These are phyloP conservation scores for Hoplodrina ambigua DNA, from an alignment of 2,888 invertebrate species.

Conservation along the genomic window DNA sequence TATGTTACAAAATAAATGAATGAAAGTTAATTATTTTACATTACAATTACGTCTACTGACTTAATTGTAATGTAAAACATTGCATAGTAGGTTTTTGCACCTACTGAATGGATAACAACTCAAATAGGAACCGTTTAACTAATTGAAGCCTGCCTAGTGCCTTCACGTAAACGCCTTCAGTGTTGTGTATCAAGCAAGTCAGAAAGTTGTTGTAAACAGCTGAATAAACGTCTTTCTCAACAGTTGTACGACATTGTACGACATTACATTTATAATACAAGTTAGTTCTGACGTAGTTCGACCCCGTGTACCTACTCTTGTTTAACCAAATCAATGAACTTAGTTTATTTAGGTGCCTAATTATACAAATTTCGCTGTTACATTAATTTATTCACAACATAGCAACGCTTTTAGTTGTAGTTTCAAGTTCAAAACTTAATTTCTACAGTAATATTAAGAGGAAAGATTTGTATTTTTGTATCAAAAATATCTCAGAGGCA, in stretches of 20 bases:
- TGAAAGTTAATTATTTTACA: neutral
- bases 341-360: neutral
- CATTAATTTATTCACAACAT: neutral
- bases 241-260: slow-evolving; percentile 18
- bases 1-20: neutral
- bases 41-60: too few relatives aligned
- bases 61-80: too few relatives aligned
- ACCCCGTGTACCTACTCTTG: neutral
- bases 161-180: neutral
- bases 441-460: too few relatives aligned
- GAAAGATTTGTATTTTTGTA: too few relatives aligned
- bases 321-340: slow-evolving; percentile 11
- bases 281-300: neutral
- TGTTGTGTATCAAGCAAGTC: neutral
- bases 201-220: slow-evolving; percentile 21
- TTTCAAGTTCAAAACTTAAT: neutral
- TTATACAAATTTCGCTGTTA: neutral
- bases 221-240: slow-evolving; percentile 28
- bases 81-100: too few relatives aligned
- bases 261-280: slow-evolving; percentile 13
- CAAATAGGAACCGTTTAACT: too few relatives aligned
- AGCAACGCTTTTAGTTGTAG: neutral
- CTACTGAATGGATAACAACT: too few relatives aligned
- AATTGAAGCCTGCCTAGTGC: neutral
- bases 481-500: too few relatives aligned